Base-by-base conservation (phyloP, 1,140 invertebrate species). In the Amyelois transitella region DNA sequence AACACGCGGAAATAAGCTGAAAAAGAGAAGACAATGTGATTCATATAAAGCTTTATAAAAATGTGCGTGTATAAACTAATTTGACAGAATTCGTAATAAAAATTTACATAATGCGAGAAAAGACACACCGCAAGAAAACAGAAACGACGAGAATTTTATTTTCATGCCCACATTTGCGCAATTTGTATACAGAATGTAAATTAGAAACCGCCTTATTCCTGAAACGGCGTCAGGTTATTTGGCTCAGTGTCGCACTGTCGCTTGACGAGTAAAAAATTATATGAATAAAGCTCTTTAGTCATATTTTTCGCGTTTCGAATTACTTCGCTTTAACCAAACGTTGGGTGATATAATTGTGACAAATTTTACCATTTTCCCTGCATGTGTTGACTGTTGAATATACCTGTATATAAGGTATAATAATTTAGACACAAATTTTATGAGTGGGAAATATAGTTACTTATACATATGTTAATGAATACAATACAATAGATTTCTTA, bases 101-200 rank as follows among this genome's bases (percentile, higher is more conserved):
- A 75, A 82, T 82, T 77, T 81, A 77, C 76, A 81, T 85, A 81
- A 79, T 75, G 71, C 66, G 71, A 73, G 69, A 75, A 77, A 76
- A 77, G 64, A 70, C 67, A 72, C 64, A 68, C 63, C 66, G 53
- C 69, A 76, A 75, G 74, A 73, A 77, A 81, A 77, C 69, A 79
- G 72, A 77, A 80, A 75, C 69, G 71, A 70, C 69, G 72, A 74
- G 66, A 82, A 82, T 81, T 84, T 81, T 79, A 84, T 84, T 82
- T 85, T 82, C 75, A 78, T 81, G 67, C 72, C 79, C 76, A 78
- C 77, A 81, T 85, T 85, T 75, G 74, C 67, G 70, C 74, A 81
- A 81, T 81, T 84, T 82, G 79, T 85, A 85, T 82, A 81, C 81
- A 69, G 76, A 82, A 85, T 85, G 79, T 85, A 85, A 85, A 85